phyloP scores from a whole-genome alignment of 2,797 vertebrate species.

The Percopsis omiscomaycus region DNA sequence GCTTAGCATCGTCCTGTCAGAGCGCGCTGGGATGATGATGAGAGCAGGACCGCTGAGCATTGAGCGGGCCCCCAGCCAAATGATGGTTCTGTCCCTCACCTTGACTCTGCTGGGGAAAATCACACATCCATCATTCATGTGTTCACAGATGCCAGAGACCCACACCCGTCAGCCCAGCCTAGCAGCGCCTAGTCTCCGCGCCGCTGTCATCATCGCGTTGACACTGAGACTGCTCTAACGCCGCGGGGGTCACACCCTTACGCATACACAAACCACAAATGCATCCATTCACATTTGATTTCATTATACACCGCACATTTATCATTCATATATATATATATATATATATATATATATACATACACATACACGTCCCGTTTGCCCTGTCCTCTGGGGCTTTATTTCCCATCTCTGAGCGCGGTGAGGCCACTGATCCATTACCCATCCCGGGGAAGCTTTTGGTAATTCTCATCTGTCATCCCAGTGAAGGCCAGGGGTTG shows the following conservation, averaged over 20 bases:
- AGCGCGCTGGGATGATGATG: conserved; percentile 37
- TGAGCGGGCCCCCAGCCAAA: conserved; percentile 59
- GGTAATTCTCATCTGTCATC: conserved; percentile 55
- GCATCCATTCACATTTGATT: conserved; percentile 5
- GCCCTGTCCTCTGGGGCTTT: conserved; percentile 50
- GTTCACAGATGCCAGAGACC: conserved; percentile 36
- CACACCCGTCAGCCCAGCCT: conserved; percentile 21
- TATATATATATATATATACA: neutral
- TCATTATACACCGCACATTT: conserved; percentile 4
- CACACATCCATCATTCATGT: conserved; percentile 58
- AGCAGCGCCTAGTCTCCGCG: conserved; percentile 26
- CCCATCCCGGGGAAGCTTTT: conserved; percentile 49
- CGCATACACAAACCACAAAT: neutral
- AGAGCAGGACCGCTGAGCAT: conserved; percentile 51
- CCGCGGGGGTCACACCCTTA: neutral
- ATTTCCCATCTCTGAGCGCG: conserved; percentile 54
- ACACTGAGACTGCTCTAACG: neutral
- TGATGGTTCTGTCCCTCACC: conserved; percentile 65
- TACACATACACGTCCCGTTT: conserved; percentile 25
- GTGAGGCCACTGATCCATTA: conserved; percentile 54
- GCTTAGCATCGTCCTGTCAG: conserved; percentile 44
- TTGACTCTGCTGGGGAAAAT: conserved; percentile 55
- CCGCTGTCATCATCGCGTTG: conserved; percentile 30
- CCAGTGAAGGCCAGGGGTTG: conserved; percentile 54
- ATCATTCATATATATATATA: neutral